These are phyloP conservation scores for Rhagologus leucostigma DNA, from an alignment of 2,113 vertebrate species.

Conservation along the genomic window DNA sequence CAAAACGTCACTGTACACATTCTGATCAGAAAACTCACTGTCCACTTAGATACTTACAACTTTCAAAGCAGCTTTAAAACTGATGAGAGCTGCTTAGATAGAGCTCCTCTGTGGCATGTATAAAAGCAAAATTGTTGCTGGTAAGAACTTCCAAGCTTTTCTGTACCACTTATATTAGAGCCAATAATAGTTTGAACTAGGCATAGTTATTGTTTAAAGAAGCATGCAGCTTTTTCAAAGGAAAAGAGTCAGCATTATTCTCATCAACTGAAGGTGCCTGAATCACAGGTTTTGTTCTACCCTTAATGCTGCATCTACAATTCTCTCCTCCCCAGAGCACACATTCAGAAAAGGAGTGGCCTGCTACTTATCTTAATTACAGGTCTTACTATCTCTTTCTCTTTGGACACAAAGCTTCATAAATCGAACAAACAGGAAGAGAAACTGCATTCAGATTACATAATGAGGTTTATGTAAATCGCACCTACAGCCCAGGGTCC, in stretches of 20 bases:
- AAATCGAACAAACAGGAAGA: constrained; percentile 43
- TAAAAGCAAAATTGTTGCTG: neutral
- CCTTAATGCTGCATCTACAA: neutral
- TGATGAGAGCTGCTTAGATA: neutral
- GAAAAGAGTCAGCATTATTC: neutral
- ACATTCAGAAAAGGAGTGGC: constrained; percentile 4
- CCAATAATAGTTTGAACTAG: neutral
- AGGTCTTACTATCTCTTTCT: constrained; percentile 30
- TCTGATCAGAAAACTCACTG: neutral
- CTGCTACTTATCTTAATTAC: constrained; percentile 45
- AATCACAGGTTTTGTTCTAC: constrained; percentile 25
- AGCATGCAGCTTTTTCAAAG: neutral
- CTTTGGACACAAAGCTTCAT: constrained; percentile 21
- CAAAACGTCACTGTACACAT: neutral
- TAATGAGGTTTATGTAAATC: constrained; percentile 57
- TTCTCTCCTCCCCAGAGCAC: neutral
- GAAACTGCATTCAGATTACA: constrained; percentile 34
- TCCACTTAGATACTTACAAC: neutral
- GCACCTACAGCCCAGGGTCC: constrained; percentile 44
- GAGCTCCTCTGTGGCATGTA: neutral
- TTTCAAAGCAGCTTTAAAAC: neutral
- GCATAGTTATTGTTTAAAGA: constrained; percentile 17
- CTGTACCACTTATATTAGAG: neutral
- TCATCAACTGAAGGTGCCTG: neutral
- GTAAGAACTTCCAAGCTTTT: neutral